Evolutionary conservation across 1,140 invertebrate species (phyloP), one percentile per base, ranked within the genome.

Genomic region (Orchesella cincta): DNA sequence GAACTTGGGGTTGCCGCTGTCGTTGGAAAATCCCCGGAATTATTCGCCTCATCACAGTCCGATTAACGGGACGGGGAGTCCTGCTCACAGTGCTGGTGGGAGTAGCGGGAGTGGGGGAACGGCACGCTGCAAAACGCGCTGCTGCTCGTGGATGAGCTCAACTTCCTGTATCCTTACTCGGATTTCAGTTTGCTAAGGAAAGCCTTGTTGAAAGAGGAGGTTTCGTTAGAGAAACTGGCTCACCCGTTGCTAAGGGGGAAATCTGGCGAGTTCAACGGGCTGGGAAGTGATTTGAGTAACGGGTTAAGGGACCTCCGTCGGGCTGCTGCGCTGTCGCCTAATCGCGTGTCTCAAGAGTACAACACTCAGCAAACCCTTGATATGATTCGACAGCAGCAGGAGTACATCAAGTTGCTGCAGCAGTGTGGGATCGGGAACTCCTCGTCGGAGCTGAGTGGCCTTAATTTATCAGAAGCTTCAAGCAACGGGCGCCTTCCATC

Each of bases 181-280:
- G 81, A 82, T 62, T 82, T 79, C 46, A 79, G 72, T 28, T 74
- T 82, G 3, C 78, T 82, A 1, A 33, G 81, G 12, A 81, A 78
- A 35, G 81, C 81, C 20, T 36, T 80, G 8, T 29, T 80, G 14
- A 78, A 80, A 70, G 80, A 82, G 75, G 79, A 80, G 73, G 77
- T 82, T 14, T 72, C 81, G 0, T 57, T 82, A n/a, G 80, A 79
- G 20, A 82, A 82, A 71, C 33, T 82, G 12, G 54, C 75, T 2
- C 29, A 52, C 29, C 62, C 57, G 14, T 26, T 73, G 14, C 29
- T 67, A 31, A 8, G 62, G 14, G 54, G 54, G 26, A 67, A 67
- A 31, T 67, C 62, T 8, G 26, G 12, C 14, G 62, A 67, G 31
- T 67, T 67, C 23, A 67, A 67, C 33, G 62, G 62, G 8, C 8